A percentile compares a stretch with the other conserved stretches of the same genome.
phyloP scores from a whole-genome alignment of 2,888 invertebrate genomes.

The Heliconius hortense region DNA sequence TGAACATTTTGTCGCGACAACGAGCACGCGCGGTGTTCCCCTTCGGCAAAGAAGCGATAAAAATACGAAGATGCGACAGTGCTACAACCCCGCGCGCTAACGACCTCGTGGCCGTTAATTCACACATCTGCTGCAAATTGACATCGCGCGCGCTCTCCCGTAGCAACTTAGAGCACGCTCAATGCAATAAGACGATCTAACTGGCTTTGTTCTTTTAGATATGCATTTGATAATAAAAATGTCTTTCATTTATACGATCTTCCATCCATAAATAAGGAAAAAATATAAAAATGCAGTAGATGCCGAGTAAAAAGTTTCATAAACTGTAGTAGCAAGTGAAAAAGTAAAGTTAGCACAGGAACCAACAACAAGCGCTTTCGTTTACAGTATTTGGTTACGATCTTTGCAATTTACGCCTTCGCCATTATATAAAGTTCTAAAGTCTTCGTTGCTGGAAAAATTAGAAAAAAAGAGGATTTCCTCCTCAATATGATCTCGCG shows the following conservation, averaged over 20 bases:
- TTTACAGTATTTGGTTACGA: constrained; percentile 65
- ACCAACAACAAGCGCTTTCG: constrained; percentile 62
- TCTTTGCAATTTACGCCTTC: constrained; percentile 70
- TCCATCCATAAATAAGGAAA: constrained; percentile 32
- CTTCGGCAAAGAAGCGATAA: constrained; percentile 72
- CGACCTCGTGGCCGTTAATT: constrained; percentile 57
- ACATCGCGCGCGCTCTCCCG: constrained; percentile 36
- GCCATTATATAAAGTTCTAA: constrained; percentile 75
- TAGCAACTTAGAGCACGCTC: constrained; percentile 9
- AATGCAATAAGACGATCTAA: not conserved
- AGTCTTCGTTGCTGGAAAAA: constrained; percentile 60
- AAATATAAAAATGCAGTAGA: constrained; percentile 45
- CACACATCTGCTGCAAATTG: constrained; percentile 56
- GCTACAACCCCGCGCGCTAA: constrained; percentile 66
- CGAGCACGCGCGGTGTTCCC: constrained; percentile 71
- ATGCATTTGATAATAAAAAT: not conserved
- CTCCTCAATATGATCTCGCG: constrained; percentile 72
- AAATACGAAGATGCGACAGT: constrained; percentile 67
- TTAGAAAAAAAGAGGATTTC: constrained; percentile 63
- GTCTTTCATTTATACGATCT: not conserved
- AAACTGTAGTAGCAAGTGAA: constrained; percentile 60
- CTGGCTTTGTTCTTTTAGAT: constrained; percentile 4
- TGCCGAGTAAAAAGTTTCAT: constrained; percentile 54
- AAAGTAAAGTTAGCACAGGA: constrained; percentile 69
- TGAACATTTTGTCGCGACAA: constrained; percentile 81